A percentile compares a stretch with the other conserved stretches of the same genome.
phyloP scores from a whole-genome alignment of 2,888 invertebrate genomes.

The Trissoscelio sp. region DNA sequence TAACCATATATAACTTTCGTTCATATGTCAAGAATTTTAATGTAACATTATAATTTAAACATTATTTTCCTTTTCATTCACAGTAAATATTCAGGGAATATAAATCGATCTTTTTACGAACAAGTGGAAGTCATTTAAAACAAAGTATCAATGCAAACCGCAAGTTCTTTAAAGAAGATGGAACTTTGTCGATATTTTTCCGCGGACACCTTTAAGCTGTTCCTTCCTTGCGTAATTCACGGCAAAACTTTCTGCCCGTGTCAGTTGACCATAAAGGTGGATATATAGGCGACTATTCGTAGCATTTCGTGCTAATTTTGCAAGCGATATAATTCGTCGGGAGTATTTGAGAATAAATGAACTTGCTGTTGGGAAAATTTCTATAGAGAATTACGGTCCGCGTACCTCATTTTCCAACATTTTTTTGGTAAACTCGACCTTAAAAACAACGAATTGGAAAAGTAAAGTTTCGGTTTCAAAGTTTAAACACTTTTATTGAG shows the following conservation, averaged over 20 bases:
- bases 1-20: neutral
- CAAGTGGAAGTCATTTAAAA: conserved; percentile 2
- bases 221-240: conserved; percentile 50
- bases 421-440: conserved; percentile 15
- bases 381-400: conserved; percentile 32
- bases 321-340: conserved; percentile 57
- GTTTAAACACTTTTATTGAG: conserved; percentile 21
- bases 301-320: conserved; percentile 55
- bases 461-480: conserved; percentile 9
- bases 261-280: conserved; percentile 60
- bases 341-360: conserved; percentile 59
- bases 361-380: conserved; percentile 41
- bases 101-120: too few relatives aligned
- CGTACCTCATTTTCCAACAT: conserved; percentile 38
- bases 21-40: neutral
- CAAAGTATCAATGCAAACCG: conserved; percentile 38
- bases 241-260: conserved; percentile 57
- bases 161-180: conserved; percentile 51
- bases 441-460: conserved; percentile 7
- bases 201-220: conserved; percentile 38
- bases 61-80: neutral
- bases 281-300: conserved; percentile 52
- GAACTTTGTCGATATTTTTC: conserved; percentile 59
- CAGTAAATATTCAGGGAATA: neutral
- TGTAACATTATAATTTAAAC: neutral